These are phyloP conservation scores for Ceratoteleas bidentatus DNA, from an alignment of 1,140 invertebrate genomes.

Conservation along the genomic window DNA sequence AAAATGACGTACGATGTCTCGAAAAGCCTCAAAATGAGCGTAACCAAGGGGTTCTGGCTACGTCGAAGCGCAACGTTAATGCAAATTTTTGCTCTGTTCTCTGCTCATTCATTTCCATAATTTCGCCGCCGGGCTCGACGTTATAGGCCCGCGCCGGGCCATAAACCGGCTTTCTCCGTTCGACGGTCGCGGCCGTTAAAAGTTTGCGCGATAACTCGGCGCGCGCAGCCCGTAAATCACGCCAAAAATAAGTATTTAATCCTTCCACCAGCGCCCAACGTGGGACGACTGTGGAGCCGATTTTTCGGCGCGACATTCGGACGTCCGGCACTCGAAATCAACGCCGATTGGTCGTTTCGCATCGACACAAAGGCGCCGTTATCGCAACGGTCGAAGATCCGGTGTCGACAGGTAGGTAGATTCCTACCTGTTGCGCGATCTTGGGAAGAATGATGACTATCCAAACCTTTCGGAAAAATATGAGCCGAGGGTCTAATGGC, in stretches of 20 bases:
- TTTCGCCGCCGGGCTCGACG: constrained; percentile 60
- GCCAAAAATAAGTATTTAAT: constrained; percentile 57
- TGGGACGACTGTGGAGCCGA: constrained; percentile 35
- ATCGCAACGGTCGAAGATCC: constrained; percentile 59
- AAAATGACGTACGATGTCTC: constrained; percentile 16
- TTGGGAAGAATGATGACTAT: constrained; percentile 65
- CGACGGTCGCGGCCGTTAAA: constrained; percentile 70
- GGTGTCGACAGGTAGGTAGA: constrained; percentile 65
- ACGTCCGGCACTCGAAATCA: constrained; percentile 57
- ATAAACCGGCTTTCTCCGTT: constrained; percentile 69
- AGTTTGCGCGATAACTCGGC: constrained; percentile 70
- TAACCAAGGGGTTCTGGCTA: constrained; percentile 10
- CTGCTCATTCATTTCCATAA: constrained; percentile 69
- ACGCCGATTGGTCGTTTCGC: constrained; percentile 72
- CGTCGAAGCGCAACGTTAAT: constrained; percentile 50
- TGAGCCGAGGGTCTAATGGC: constrained; percentile 25
- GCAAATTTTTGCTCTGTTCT: constrained; percentile 63
- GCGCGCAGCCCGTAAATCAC: constrained; percentile 70
- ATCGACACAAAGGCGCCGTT: constrained; percentile 61
- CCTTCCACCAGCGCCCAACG: constrained; percentile 61
- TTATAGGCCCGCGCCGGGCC: constrained; percentile 61
- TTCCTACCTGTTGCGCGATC: constrained; percentile 76
- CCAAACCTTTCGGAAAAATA: constrained; percentile 54
- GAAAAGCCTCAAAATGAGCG: constrained; percentile 19
- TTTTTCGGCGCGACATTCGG: constrained; percentile 45